Evolutionary conservation across 1,140 invertebrate genomes (phyloP), one percentile per base, ranked within the genome.

Genomic region (Trialeurodes vaporariorum): DNA sequence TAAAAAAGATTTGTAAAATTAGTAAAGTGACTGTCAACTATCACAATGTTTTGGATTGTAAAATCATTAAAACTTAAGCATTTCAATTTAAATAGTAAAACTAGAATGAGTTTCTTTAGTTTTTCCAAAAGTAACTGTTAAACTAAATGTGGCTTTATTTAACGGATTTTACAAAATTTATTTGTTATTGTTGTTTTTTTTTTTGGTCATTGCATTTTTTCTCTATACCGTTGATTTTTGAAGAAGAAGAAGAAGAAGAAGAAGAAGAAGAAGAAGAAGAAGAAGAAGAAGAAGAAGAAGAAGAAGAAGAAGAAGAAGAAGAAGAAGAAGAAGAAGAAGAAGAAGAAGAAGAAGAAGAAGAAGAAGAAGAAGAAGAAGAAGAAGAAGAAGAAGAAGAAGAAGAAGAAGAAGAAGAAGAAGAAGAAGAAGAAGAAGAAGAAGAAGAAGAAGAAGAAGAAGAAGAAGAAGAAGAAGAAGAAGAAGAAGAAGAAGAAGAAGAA

Each of bases 141-240:
- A n/a, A n/a, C n/a, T n/a, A n/a, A n/a, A n/a, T n/a, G n/a, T n/a
- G n/a, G n/a, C n/a, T n/a, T n/a, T n/a, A n/a, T n/a, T n/a, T n/a
- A n/a, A n/a, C n/a, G n/a, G n/a, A n/a, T n/a, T n/a, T n/a, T n/a
- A n/a, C n/a, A n/a, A n/a, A n/a, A n/a, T n/a, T n/a, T n/a, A n/a
- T n/a, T n/a, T n/a, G n/a, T n/a, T n/a, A n/a, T n/a, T n/a, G n/a
- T n/a, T n/a, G n/a, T n/a, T n/a, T n/a, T n/a, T n/a, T n/a, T n/a
- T n/a, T n/a, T n/a, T n/a, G n/a, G n/a, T n/a, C n/a, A n/a, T n/a
- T n/a, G n/a, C n/a, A n/a, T n/a, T n/a, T n/a, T n/a, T n/a, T n/a
- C n/a, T n/a, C n/a, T n/a, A n/a, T n/a, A n/a, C n/a, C n/a, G n/a
- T 49, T 49, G 34, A 49, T 49, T 49, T 49, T 49, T 49, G 34